Evolutionary conservation across 2,888 invertebrate species (phyloP).

Genomic region (Onchidella celtica): DNA sequence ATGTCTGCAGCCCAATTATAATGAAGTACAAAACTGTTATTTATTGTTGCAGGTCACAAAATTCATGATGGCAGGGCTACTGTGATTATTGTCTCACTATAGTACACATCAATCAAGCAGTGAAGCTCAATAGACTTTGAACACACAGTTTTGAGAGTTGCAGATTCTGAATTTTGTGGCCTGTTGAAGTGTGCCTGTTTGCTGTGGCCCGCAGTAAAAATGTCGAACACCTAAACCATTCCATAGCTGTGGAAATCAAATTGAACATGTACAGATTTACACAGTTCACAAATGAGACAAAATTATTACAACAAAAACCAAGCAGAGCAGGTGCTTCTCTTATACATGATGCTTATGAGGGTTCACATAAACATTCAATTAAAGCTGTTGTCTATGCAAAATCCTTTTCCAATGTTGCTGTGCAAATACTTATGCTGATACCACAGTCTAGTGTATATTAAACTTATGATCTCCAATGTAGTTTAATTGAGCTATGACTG

Average conservation of each 20-base stretch:
- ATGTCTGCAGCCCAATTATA: no score
- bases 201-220: background rate
- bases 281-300: no score
- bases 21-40: no score
- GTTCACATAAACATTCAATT: no score
- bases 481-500: no score
- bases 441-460: background rate
- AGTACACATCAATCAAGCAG: no score
- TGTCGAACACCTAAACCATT: background rate
- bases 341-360: background rate
- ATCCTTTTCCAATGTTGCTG: background rate
- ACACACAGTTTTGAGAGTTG: background rate
- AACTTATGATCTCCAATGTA: background rate
- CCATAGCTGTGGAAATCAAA: conserved; percentile 17
- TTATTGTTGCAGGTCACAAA: background rate
- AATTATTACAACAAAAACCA: no score
- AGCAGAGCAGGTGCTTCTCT: background rate
- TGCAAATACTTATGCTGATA: background rate
- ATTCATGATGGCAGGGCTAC: background rate
- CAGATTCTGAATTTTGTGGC: background rate
- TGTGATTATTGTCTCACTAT: background rate
- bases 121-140: no score
- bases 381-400: conserved; percentile 34
- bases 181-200: background rate
- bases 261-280: background rate